Base-by-base conservation (phyloP, 2,797 vertebrate genomes). In the Oreonectes daqikongensis region DNA sequence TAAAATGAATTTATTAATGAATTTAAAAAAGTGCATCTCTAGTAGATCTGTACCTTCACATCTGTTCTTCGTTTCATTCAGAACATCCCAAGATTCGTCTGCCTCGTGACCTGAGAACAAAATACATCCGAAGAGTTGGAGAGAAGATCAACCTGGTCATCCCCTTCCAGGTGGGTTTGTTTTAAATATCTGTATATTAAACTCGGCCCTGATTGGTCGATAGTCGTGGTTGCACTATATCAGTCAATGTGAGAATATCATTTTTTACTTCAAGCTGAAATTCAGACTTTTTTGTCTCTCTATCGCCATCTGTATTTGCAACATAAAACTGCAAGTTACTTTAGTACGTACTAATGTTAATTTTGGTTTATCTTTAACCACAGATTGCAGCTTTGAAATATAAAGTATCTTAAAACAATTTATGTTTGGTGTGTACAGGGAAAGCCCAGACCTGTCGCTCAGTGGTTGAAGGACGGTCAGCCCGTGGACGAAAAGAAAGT, bases 61-160 rank as follows among this genome's bases (percentile, higher is more conserved):
- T 72, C 40, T 67, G 28, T 38, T 61, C 10, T 26, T 15, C 18
- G 15, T 24, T 48, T 28, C 10, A 60, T 50, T 77, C 69, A 98
- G 96, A 98, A 74, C 90, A 93, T 78, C 96, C 96, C 18, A 96
- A 95, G 88, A 97, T 98, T 84, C 95, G 95, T 12, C 92, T 98
- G 0, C 96, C 96, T 0, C 94, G 96, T 5, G 87, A 95, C 0
- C 92, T 98, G 65, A 94, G 96, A 77, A 94, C 94, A 81, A 97
- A 95, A 14, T 96, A 91, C 85, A 88, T 96, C 86, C 92, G 84
- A 78, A 94, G 53, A 90, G 96, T 97, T 0, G 96, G 96, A 63
- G 94, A 97, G 0, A 92, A 90, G 42, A 55, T 98, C 82, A 98
- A 98, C 88, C 89, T 98, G 46, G 85, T 93, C 70, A 93, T 98